These are phyloP conservation scores for Dromococcyx pavoninus DNA, from an alignment of 2,797 vertebrate species.

Conservation along the genomic window DNA sequence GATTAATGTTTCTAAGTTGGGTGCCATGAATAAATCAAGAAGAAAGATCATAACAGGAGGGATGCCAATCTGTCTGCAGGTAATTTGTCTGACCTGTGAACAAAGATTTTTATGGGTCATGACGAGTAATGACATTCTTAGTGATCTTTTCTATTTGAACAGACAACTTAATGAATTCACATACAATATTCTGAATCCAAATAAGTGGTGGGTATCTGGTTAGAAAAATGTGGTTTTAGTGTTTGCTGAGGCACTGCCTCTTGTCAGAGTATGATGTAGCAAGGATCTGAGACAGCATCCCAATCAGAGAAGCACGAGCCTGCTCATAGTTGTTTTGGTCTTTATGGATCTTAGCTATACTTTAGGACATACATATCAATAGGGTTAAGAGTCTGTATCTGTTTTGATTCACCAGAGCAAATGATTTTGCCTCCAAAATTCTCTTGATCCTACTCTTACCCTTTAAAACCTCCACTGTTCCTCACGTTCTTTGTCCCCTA, in stretches of 20 bases:
- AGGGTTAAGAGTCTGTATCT: neutral
- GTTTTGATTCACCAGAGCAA: neutral
- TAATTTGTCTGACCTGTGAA: neutral
- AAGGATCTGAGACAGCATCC: neutral
- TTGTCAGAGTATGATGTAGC: neutral
- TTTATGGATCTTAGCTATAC: neutral
- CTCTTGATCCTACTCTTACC: neutral
- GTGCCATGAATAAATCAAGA: conserved; percentile 5
- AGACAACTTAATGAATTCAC: neutral
- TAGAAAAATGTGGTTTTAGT: neutral
- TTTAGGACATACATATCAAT: neutral
- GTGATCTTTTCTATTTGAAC: neutral
- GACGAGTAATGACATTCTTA: neutral
- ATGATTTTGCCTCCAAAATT: neutral
- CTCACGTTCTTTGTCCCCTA: neutral
- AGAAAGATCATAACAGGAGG: neutral
- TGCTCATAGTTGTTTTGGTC: neutral
- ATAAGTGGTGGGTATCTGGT: neutral
- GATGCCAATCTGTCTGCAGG: neutral
- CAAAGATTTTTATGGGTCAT: neutral
- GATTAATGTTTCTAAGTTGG: neutral
- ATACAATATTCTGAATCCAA: neutral
- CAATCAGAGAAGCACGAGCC: neutral
- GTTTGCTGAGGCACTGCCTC: neutral
- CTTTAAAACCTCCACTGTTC: neutral